phyloP scores from a whole-genome alignment of 2,888 invertebrate species.

The Drosophila leonis region DNA sequence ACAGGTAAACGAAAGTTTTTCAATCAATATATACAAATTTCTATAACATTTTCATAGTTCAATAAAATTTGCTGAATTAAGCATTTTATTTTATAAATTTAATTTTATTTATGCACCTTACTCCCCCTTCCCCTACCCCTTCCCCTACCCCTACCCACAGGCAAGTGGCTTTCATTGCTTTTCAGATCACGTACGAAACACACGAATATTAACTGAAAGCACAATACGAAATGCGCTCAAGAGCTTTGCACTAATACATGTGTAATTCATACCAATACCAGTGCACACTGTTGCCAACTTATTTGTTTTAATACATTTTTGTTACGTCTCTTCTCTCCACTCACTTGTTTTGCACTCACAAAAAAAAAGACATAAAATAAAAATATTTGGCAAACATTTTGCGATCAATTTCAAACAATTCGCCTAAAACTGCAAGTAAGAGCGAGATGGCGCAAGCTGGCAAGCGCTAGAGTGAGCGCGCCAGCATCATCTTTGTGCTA shows the following conservation, averaged over 20 bases:
- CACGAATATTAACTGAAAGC: constrained; percentile 19
- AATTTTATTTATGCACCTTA: background rate
- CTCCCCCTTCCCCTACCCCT: background rate
- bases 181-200: constrained; percentile 28
- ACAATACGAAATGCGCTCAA: background rate
- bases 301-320: constrained; percentile 1
- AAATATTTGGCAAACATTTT: constrained; percentile 70
- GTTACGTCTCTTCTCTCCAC: constrained; percentile 9
- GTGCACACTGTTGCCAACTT: constrained; percentile 7
- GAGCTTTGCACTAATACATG: constrained; percentile 21
- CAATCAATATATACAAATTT: background rate
- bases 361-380: constrained; percentile 10
- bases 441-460: background rate
- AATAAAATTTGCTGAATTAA: background rate
- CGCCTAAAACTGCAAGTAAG: background rate
- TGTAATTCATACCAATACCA: constrained; percentile 4
- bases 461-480: background rate
- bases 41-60: background rate
- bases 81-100: background rate
- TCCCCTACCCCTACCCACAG: too few species aligned
- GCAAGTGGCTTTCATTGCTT: constrained; percentile 16
- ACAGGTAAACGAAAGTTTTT: background rate
- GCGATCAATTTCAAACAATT: constrained; percentile 25
- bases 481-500: constrained; percentile 3
- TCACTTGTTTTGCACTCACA: constrained; percentile 14